phyloP scores from a whole-genome alignment of 2,888 invertebrate species.

The Erebia epiphron region DNA sequence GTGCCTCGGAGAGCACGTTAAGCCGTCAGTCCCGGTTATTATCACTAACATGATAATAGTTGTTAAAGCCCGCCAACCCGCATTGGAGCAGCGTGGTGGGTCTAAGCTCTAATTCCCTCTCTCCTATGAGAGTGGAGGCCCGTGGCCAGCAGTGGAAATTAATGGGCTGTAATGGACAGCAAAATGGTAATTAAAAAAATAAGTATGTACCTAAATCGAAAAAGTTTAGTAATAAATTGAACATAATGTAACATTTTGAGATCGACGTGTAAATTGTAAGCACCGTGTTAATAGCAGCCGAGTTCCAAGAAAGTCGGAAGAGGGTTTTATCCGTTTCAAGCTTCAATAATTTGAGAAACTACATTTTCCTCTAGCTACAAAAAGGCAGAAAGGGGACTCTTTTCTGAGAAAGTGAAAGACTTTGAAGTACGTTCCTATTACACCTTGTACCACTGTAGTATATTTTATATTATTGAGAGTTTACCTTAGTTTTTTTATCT shows the following conservation, averaged over 20 bases:
- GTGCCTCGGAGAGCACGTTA: too few species aligned
- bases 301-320: background rate
- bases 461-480: background rate
- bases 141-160: too few species aligned
- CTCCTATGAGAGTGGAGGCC: too few species aligned
- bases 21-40: too few species aligned
- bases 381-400: background rate
- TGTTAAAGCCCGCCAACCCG: too few species aligned
- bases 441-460: background rate
- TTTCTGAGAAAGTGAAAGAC: background rate
- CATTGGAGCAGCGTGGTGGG: too few species aligned
- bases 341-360: slow-evolving; percentile 13
- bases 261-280: background rate
- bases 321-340: slow-evolving; percentile 7
- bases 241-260: background rate
- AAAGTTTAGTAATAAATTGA: background rate
- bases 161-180: too few species aligned
- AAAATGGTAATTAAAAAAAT: background rate
- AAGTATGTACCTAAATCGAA: background rate
- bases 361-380: background rate
- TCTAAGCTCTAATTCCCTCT: too few species aligned
- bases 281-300: background rate
- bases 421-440: background rate
- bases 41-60: too few species aligned
- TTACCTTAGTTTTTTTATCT: too few species aligned